These are phyloP conservation scores for Pagrus major DNA, from an alignment of 2,113 vertebrate species.

Conservation along the genomic window DNA sequence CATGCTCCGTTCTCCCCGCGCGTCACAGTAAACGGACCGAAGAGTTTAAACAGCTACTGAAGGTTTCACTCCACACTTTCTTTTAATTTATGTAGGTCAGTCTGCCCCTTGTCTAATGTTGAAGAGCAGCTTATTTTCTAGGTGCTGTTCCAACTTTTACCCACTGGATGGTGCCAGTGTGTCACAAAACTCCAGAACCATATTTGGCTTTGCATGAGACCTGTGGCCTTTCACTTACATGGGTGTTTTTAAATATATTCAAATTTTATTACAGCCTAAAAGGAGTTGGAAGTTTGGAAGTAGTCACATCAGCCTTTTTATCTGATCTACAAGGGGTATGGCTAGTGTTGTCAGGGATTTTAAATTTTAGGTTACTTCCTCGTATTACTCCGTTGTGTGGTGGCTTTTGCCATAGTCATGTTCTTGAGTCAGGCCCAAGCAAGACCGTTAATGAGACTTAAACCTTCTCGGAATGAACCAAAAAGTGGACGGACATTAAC, in stretches of 20 bases:
- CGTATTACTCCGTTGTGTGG: constrained; percentile 38
- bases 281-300: neutral
- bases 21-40: constrained; percentile 10
- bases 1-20: constrained; percentile 32
- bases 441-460: constrained; percentile 53
- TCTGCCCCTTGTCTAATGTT: constrained; percentile 28
- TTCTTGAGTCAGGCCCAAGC: constrained; percentile 64
- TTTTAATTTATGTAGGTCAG: constrained; percentile 26
- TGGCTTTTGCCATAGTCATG: constrained; percentile 43
- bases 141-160: constrained; percentile 44
- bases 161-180: constrained; percentile 64
- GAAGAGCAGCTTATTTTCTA: constrained; percentile 40
- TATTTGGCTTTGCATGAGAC: constrained; percentile 49
- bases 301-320: constrained; percentile 47
- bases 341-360: constrained; percentile 62
- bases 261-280: constrained; percentile 36
- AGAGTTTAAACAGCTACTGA: constrained; percentile 15
- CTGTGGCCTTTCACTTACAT: constrained; percentile 47
- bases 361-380: constrained; percentile 62
- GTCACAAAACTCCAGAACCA: constrained; percentile 34
- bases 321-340: constrained; percentile 42
- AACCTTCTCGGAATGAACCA: constrained; percentile 60
- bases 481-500: constrained; percentile 56
- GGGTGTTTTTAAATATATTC: constrained; percentile 56
- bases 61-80: constrained; percentile 44